phyloP scores from a whole-genome alignment of 2,113 vertebrate genomes.

The Leptobrachium ailaonicum region DNA sequence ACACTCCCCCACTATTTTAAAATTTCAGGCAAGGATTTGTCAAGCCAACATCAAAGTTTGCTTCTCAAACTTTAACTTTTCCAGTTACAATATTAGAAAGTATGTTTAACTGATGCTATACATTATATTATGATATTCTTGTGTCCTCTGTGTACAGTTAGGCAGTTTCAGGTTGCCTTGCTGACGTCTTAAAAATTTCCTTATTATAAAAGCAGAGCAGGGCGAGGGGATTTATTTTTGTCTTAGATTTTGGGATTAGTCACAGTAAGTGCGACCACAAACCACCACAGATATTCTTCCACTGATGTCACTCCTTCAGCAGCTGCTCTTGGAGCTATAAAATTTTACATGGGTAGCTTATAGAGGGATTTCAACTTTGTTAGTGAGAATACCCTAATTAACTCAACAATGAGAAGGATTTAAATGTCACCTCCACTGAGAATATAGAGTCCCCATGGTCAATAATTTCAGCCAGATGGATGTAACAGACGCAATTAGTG shows the following conservation, averaged over 20 bases:
- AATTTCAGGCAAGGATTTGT: too few species aligned
- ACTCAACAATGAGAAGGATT: slow-evolving; percentile 21
- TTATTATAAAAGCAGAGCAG: not conserved
- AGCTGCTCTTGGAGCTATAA: slow-evolving; percentile 40
- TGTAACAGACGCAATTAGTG: not conserved
- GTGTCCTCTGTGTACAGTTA: not conserved
- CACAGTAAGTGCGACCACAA: slow-evolving; percentile 30
- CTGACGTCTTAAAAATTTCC: not conserved
- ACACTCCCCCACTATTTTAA: too few species aligned
- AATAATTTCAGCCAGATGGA: not conserved
- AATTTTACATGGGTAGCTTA: slow-evolving; percentile 30
- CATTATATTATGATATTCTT: not conserved
- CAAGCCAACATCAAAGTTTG: too few species aligned
- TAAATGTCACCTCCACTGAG: not conserved
- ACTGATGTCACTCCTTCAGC: slow-evolving; percentile 27
- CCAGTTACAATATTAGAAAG: too few species aligned
- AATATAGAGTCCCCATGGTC: not conserved
- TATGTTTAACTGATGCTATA: too few species aligned
- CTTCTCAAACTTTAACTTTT: too few species aligned
- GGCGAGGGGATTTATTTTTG: slow-evolving; percentile 11
- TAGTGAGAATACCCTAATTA: slow-evolving; percentile 26
- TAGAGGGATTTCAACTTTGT: slow-evolving; percentile 11
- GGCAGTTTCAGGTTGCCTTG: not conserved
- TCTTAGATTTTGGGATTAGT: slow-evolving; percentile 34
- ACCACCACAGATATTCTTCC: slow-evolving; percentile 28